phyloP scores from a whole-genome alignment of 92 coral and sea anemone genomes.

The Ricordea florida region DNA sequence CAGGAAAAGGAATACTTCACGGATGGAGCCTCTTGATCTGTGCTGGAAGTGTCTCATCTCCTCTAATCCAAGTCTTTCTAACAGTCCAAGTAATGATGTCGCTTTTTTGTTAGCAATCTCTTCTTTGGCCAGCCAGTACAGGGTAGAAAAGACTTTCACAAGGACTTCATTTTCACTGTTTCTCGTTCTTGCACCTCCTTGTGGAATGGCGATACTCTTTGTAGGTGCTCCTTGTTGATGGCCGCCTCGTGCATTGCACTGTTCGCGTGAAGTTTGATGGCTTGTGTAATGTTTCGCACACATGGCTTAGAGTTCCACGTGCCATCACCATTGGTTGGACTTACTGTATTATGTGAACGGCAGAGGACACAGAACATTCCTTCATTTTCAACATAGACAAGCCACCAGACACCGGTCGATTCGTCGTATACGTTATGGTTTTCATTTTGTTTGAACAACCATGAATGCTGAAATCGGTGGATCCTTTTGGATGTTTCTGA shows the following conservation, averaged over 20 bases:
- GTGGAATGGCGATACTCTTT: conserved; percentile 33
- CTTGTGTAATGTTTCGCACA: conserved; percentile 25
- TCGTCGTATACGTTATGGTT: conserved; percentile 29
- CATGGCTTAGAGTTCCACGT: conserved; percentile 42
- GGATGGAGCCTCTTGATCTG: conserved; percentile 21
- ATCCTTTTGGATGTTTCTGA: conserved; percentile 34
- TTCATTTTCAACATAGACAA: conserved; percentile 35
- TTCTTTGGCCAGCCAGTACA: conserved; percentile 50
- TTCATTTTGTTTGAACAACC: conserved; percentile 38
- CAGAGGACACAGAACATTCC: conserved; percentile 55
- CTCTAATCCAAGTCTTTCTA: conserved; percentile 24
- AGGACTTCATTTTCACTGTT: conserved; percentile 35
- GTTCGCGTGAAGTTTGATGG: conserved; percentile 28
- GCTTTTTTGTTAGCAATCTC: conserved; percentile 39
- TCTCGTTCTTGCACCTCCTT: conserved; percentile 44
- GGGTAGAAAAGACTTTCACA: conserved; percentile 38
- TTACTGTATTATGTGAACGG: conserved; percentile 32
- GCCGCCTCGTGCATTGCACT: conserved; percentile 29
- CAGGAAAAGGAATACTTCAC: conserved; percentile 27
- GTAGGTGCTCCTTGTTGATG: conserved; percentile 44
- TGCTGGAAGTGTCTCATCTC: conserved; percentile 39
- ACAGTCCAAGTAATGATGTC: conserved; percentile 2
- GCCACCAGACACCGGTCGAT: conserved; percentile 46
- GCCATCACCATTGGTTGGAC: conserved; percentile 38
- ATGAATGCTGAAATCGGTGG: conserved; percentile 41